Evolutionary conservation across 2,113 vertebrate genomes (phyloP).

Genomic region (Aphyosemion australe): DNA sequence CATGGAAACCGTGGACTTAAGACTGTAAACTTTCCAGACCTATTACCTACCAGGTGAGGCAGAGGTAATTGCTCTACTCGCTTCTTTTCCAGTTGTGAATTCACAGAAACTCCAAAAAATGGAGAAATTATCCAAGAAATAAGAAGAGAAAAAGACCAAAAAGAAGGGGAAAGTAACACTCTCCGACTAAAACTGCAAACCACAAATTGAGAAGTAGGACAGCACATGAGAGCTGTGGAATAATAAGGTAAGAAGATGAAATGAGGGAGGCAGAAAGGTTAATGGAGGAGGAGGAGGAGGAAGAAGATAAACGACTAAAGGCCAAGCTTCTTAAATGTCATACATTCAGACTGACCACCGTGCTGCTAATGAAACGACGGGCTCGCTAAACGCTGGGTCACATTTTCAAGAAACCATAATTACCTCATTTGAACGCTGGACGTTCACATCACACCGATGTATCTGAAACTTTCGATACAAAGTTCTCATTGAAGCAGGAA

Average conservation of each 20-base stretch:
- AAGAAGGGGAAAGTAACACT: slow-evolving; percentile 1
- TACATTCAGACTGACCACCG: slow-evolving; percentile 17
- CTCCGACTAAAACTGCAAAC: slow-evolving; percentile 39
- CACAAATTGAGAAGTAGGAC: slow-evolving; percentile 1
- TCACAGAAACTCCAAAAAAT: slow-evolving; percentile 18
- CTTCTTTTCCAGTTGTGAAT: slow-evolving; percentile 37
- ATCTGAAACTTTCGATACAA: slow-evolving; percentile 2
- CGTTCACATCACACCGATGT: neutral
- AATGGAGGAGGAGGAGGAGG: slow-evolving; percentile 38
- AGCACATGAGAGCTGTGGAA: slow-evolving; percentile 4
- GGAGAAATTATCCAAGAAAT: slow-evolving; percentile 15
- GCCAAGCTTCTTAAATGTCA: slow-evolving; percentile 62
- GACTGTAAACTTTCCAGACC: slow-evolving; percentile 65
- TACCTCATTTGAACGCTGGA: slow-evolving; percentile 20
- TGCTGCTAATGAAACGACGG: slow-evolving; percentile 30
- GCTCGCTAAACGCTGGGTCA: slow-evolving; percentile 27
- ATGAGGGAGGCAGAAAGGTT: slow-evolving; percentile 45
- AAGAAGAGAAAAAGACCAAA: slow-evolving; percentile 1
- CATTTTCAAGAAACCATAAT: slow-evolving; percentile 29
- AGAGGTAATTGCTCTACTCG: slow-evolving; percentile 60
- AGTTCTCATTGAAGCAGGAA: neutral
- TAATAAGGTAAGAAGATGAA: slow-evolving; percentile 31
- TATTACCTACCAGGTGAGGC: slow-evolving; percentile 66
- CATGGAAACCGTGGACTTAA: slow-evolving; percentile 60
- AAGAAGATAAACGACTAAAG: slow-evolving; percentile 40